These are phyloP conservation scores for Caenorhabditis sp. DNA, from an alignment of 2,888 invertebrate species.

Conservation along the genomic window DNA sequence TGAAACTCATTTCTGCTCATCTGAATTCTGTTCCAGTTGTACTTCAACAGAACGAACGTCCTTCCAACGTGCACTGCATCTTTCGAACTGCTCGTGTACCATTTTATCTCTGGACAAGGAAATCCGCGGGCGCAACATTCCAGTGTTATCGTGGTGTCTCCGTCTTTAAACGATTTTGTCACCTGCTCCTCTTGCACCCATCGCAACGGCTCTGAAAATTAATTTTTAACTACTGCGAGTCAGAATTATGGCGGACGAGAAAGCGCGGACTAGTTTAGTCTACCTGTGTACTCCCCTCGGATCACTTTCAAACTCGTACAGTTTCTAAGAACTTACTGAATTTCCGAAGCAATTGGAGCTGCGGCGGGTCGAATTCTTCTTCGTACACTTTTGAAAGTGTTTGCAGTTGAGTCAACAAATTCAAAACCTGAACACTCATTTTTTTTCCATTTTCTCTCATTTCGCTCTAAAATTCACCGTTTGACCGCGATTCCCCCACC, in stretches of 20 bases:
- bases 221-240: constrained; percentile 6
- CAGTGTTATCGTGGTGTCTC: constrained; percentile 59
- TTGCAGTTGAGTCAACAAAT: constrained; percentile 60
- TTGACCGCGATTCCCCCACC: constrained; percentile 79
- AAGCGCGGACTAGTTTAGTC: neutral
- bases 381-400: constrained; percentile 65
- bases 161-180: constrained; percentile 25
- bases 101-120: constrained; percentile 79
- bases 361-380: constrained; percentile 69
- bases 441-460: neutral
- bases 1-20: constrained; percentile 16
- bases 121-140: constrained; percentile 79
- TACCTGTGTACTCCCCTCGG: constrained; percentile 18
- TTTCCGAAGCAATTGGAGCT: constrained; percentile 73
- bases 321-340: constrained; percentile 69
- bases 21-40: neutral
- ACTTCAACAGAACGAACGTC: constrained; percentile 10
- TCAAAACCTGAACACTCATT: constrained; percentile 21
- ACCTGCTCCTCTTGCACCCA: constrained; percentile 43
- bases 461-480: constrained; percentile 69
- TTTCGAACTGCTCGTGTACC: constrained; percentile 70
- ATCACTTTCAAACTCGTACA: neutral
- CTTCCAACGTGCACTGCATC: constrained; percentile 25
- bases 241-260: neutral
- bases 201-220: constrained; percentile 34